Conservation (phyloP, 2,888 invertebrate genomes). For the Zelleria hepariella region DNA sequence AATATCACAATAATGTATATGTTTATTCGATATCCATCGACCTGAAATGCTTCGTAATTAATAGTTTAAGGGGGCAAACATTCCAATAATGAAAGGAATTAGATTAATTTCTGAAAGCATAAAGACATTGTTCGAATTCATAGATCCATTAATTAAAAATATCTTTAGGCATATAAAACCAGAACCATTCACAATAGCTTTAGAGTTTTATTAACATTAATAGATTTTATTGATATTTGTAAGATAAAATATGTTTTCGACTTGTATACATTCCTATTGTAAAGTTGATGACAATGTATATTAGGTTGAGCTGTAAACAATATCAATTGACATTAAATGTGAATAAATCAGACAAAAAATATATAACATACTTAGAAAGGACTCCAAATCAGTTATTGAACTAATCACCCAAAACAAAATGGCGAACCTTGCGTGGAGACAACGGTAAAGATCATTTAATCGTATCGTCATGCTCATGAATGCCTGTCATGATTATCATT, state of each 20-base stretch:
- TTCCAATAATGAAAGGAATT: constrained; percentile 35
- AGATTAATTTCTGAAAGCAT: constrained; percentile 25
- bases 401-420: constrained; percentile 43
- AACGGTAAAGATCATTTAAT: constrained; percentile 54
- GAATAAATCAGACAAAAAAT: constrained; percentile 62
- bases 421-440: constrained; percentile 65
- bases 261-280: constrained; percentile 68
- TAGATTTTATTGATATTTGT: constrained; percentile 58
- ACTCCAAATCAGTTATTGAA: constrained; percentile 56
- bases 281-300: constrained; percentile 58
- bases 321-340: constrained; percentile 63
- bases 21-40: constrained; percentile 57
- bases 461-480: constrained; percentile 68
- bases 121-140: constrained; percentile 30
- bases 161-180: constrained; percentile 45
- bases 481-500: constrained; percentile 65
- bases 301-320: constrained; percentile 59
- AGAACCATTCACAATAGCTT: constrained; percentile 66
- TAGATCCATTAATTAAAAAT: constrained; percentile 31
- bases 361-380: constrained; percentile 43
- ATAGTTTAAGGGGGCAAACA: constrained; percentile 31
- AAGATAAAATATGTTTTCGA: constrained; percentile 69
- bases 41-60: constrained; percentile 54
- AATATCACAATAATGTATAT: constrained; percentile 57
- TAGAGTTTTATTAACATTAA: constrained; percentile 59